Percentiles rank a stretch among this genome's conserved stretches.
Evolutionary conservation across 2,113 vertebrate genomes (phyloP).

Genomic region (Symphodus melops): DNA sequence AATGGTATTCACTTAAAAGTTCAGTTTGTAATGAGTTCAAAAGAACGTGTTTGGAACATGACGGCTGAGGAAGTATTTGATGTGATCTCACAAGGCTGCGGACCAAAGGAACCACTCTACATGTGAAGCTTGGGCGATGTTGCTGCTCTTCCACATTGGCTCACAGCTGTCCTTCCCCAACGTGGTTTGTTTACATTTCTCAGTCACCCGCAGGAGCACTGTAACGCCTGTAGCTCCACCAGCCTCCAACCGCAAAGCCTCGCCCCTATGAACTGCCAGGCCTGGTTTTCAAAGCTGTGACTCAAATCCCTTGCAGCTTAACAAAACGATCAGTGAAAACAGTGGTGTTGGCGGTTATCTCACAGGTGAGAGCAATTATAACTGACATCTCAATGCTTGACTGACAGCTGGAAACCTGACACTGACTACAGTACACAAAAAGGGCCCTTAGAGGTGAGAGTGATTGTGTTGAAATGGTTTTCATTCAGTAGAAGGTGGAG

Average conservation of each 20-base stretch:
- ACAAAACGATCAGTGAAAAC: conserved; percentile 71
- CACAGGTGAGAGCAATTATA: conserved; percentile 76
- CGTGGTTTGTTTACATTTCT: conserved; percentile 80
- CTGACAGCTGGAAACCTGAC: conserved; percentile 67
- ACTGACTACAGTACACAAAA: conserved; percentile 35
- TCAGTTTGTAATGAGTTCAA: background rate
- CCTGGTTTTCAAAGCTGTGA: conserved; percentile 65
- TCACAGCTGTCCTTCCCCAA: conserved; percentile 67
- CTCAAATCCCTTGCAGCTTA: conserved; percentile 71
- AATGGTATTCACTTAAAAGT: background rate
- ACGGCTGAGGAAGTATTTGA: conserved; percentile 11
- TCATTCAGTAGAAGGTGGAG: conserved; percentile 13
- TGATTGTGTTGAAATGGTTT: conserved; percentile 48
- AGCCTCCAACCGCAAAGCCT: conserved; percentile 68
- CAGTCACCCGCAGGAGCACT: conserved; percentile 77
- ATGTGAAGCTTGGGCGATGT: conserved; percentile 14
- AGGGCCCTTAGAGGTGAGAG: conserved; percentile 46
- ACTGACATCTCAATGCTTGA: conserved; percentile 56
- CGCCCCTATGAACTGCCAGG: conserved; percentile 63
- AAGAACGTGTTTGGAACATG: conserved; percentile 1
- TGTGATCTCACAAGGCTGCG: background rate
- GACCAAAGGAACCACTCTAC: background rate
- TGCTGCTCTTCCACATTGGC: conserved; percentile 44
- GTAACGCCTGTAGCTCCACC: conserved; percentile 64
- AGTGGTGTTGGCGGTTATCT: conserved; percentile 68